Base-by-base conservation (phyloP, 2,888 invertebrate species). In the Clusia tigrina region DNA sequence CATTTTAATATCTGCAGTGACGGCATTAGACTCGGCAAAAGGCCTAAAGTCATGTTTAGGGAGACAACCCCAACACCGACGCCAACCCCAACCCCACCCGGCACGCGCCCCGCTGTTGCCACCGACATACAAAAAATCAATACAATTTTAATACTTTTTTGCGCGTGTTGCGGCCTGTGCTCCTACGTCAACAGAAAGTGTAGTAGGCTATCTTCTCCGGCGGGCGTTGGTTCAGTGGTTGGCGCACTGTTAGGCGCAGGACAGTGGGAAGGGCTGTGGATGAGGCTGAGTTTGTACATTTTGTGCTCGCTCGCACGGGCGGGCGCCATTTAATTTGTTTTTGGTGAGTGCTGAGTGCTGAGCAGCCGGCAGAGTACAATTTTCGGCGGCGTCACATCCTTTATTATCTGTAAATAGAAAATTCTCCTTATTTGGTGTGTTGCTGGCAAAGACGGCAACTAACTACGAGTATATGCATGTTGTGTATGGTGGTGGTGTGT, bases 181-280 rank as follows among this genome's bases (percentile, higher is more conserved):
- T 15, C 22, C 74, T 74, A 74, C 74, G 73, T 71, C 76, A 74
- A 74, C 73, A 74, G 66, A 60, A 74, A 74, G 69, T 71, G 72
- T 72, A 71, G 76, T 75, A 71, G 71, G 67, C 74, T 59, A 53
- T 25, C 12, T 26, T 32, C 22, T 3, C 37, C 42, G 2, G 57
- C 64, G 51, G 54, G 37, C 54, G 70, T 70, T n/a, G n/a, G n/a
- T n/a, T n/a, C n/a, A n/a, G n/a, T n/a, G n/a, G n/a, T n/a, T n/a
- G n/a, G n/a, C n/a, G n/a, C n/a, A n/a, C n/a, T n/a, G n/a, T n/a
- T n/a, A n/a, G n/a, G n/a, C n/a, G n/a, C n/a, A n/a, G n/a, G n/a
- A n/a, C n/a, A n/a, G n/a, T n/a, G n/a, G n/a, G n/a, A n/a, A n/a
- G n/a, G n/a, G n/a, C n/a, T n/a, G n/a, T n/a, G n/a, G n/a, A n/a